Evolutionary conservation across 1,140 invertebrate genomes (phyloP).

Genomic region (Ceratosolen fusciceps): DNA sequence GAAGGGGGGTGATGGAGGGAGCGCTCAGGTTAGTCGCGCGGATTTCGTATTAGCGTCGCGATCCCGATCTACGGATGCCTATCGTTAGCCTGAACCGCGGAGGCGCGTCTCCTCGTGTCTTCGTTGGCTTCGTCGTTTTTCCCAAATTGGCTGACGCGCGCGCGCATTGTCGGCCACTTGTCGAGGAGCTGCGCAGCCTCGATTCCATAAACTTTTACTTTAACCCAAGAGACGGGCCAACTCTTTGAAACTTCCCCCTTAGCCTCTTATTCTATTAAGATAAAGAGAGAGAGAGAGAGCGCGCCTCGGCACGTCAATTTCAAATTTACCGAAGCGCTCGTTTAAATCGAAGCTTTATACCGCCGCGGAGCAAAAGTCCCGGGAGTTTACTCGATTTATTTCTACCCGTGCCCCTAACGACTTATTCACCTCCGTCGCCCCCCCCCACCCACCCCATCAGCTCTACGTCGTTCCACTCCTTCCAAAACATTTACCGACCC

Average conservation of each 20-base stretch:
- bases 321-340: background rate
- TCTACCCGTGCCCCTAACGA: no score
- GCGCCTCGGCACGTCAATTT: background rate
- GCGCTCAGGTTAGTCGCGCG: no score
- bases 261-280: background rate
- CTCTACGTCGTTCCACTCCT: background rate
- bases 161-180: background rate
- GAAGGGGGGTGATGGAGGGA: no score
- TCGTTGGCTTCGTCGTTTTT: background rate
- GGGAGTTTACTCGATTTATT: background rate
- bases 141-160: background rate
- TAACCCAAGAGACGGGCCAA: background rate
- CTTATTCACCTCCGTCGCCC: no score
- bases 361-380: background rate
- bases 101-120: background rate
- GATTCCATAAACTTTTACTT: background rate
- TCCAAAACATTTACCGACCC: no score
- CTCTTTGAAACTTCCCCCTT: background rate
- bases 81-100: slow-evolving; percentile 11
- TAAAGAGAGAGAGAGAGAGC: no score
- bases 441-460: background rate
- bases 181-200: background rate
- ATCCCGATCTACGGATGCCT: background rate
- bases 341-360: background rate
- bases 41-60: slow-evolving; percentile 10